phyloP scores from a whole-genome alignment of 64 coral and sea anemone species.

The Dendronephthya gigantea region DNA sequence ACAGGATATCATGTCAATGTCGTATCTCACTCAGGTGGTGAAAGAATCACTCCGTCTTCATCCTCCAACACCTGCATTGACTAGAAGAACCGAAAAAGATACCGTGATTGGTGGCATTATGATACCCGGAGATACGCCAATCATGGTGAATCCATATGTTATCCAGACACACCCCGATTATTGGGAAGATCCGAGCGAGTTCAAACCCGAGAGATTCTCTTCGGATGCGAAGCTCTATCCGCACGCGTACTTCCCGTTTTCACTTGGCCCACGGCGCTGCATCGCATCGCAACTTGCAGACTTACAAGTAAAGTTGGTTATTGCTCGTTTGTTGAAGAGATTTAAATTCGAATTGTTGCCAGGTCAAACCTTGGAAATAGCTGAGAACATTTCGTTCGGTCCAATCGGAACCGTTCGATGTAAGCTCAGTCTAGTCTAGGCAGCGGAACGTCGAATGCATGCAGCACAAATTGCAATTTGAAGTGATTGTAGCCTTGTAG shows the following conservation, averaged over 20 bases:
- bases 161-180: background rate
- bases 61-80: background rate
- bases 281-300: background rate
- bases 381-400: background rate
- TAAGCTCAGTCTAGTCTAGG: background rate
- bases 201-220: background rate
- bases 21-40: background rate
- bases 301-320: background rate
- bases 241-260: background rate
- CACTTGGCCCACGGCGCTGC: constrained; percentile 4
- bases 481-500: no score
- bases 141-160: background rate
- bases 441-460: background rate
- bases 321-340: background rate
- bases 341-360: background rate
- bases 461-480: background rate
- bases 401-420: background rate
- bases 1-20: background rate
- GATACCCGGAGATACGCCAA: background rate
- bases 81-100: background rate
- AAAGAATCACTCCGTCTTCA: constrained; percentile 2
- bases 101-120: background rate
- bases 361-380: background rate
- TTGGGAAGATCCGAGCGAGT: background rate
- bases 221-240: background rate